Evolutionary conservation across 2,113 vertebrate species (phyloP).

Genomic region (Lepus americanus): DNA sequence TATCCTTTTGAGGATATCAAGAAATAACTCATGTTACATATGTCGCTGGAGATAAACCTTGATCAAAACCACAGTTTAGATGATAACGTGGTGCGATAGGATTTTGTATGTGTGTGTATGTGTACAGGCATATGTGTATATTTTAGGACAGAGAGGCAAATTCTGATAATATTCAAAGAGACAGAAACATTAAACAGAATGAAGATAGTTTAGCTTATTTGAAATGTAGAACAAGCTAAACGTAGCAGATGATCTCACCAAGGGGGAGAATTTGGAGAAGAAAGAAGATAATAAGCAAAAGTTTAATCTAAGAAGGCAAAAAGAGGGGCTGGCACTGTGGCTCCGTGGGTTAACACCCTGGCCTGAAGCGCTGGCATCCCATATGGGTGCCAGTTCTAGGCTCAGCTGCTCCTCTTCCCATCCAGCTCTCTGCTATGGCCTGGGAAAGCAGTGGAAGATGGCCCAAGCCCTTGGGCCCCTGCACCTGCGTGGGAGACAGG

Average conservation of each 20-base stretch:
- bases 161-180: background rate
- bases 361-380: too few relatives aligned
- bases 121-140: background rate
- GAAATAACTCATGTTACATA: background rate
- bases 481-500: too few relatives aligned
- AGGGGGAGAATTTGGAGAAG: background rate
- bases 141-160: background rate
- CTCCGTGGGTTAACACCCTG: too few relatives aligned
- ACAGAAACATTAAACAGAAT: background rate
- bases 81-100: background rate
- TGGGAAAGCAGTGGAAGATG: too few relatives aligned
- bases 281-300: background rate
- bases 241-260: background rate
- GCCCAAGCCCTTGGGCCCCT: too few relatives aligned
- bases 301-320: background rate
- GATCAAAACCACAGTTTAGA: slow-evolving; percentile 11
- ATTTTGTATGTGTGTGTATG: background rate
- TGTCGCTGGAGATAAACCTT: background rate
- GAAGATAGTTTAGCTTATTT: background rate
- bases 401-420: too few relatives aligned
- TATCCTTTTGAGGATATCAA: background rate
- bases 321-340: too few relatives aligned
- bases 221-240: background rate
- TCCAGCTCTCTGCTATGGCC: too few relatives aligned
- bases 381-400: too few relatives aligned